A percentile compares a stretch with the other conserved stretches of the same genome.
These are phyloP conservation scores for Notolepis coatsorum DNA, from an alignment of 2,797 vertebrate species.

Conservation along the genomic window DNA sequence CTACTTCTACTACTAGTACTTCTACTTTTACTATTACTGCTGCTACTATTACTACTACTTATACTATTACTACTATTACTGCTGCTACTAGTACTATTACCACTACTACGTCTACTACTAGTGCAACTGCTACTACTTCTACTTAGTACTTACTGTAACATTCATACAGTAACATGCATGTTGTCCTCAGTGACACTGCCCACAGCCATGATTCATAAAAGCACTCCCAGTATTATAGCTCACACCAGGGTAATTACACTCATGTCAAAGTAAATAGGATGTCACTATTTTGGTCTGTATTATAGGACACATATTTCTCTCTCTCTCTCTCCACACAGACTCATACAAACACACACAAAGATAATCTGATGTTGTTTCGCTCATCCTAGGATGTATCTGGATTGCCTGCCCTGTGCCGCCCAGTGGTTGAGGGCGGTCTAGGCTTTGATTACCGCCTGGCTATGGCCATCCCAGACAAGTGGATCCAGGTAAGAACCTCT, in stretches of 20 bases:
- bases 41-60: no score
- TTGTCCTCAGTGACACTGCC: constrained; percentile 62
- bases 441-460: constrained; percentile 97
- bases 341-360: constrained; percentile 20
- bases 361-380: constrained; percentile 40
- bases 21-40: no score
- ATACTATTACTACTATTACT: no score
- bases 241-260: constrained; percentile 63
- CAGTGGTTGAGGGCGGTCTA: constrained; percentile 87
- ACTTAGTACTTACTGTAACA: constrained; percentile 44
- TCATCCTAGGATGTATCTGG: constrained; percentile 93
- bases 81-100: no score
- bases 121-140: no score
- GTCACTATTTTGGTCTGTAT: constrained; percentile 41
- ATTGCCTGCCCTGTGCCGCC: constrained; percentile 95
- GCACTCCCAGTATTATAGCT: constrained; percentile 54
- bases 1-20: no score
- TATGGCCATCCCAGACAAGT: constrained; percentile 99
- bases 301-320: constrained; percentile 28
- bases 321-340: neutral
- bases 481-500: constrained; percentile 97
- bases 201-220: constrained; percentile 71
- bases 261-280: constrained; percentile 55
- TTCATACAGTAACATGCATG: no score
- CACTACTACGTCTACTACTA: no score